These are phyloP conservation scores for Limosa lapponica DNA, from an alignment of 2,797 vertebrate genomes.

Conservation along the genomic window DNA sequence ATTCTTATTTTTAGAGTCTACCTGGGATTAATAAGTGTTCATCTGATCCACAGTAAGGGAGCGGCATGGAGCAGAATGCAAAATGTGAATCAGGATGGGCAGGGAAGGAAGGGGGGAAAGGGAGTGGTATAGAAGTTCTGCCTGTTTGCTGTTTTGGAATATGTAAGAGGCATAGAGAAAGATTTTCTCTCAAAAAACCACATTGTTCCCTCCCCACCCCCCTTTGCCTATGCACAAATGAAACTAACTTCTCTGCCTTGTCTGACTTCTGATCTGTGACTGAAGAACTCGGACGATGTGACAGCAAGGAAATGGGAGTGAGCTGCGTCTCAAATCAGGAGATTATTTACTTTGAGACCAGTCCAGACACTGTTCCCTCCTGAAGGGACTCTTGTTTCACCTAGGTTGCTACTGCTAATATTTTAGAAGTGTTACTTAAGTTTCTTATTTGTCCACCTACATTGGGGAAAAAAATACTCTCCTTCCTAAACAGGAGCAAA, in stretches of 20 bases:
- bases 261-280: background rate
- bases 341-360: background rate
- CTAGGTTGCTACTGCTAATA: background rate
- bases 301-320: background rate
- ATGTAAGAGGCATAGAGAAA: background rate
- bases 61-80: background rate
- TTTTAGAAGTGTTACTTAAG: background rate
- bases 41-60: background rate
- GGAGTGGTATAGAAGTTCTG: background rate
- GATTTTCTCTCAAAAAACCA: background rate
- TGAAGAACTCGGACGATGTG: background rate
- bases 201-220: background rate
- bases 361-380: background rate
- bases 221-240: background rate
- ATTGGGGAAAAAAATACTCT: background rate
- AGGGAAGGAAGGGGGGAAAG: background rate
- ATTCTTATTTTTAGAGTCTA: constrained; percentile 39
- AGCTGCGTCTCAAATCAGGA: background rate
- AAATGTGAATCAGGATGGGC: background rate
- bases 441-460: background rate
- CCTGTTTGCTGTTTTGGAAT: background rate
- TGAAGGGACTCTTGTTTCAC: background rate
- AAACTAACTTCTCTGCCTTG: background rate
- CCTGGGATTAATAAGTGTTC: background rate
- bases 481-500: background rate